Percentiles rank a stretch among this genome's conserved stretches.
These are phyloP conservation scores for Lichenostomus cassidix DNA, from an alignment of 2,113 vertebrate species.

Conservation along the genomic window DNA sequence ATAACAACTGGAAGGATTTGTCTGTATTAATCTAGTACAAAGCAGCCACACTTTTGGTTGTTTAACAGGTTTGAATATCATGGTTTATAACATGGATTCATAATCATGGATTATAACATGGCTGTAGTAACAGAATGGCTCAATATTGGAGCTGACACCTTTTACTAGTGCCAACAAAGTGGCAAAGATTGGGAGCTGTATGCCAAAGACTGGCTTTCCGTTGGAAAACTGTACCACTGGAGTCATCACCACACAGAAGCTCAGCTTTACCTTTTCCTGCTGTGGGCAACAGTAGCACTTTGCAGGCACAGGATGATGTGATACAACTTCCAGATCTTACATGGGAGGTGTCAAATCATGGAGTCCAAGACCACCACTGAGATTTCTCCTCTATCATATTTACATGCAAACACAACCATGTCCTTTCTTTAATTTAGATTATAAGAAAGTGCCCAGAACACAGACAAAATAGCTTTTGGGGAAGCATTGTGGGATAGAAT, in stretches of 20 bases:
- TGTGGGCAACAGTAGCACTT: neutral
- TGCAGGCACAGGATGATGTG: neutral
- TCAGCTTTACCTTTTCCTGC: neutral
- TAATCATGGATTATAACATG: too few relatives aligned
- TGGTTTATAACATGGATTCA: neutral
- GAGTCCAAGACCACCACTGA: neutral
- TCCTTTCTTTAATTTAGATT: neutral
- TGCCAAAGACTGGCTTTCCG: neutral
- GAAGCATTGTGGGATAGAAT: neutral
- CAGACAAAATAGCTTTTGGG: neutral
- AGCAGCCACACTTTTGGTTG: fast-evolving
- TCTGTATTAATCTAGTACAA: neutral
- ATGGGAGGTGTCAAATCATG: neutral
- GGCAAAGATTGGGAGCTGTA: neutral
- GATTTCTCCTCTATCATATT: neutral
- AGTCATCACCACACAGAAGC: neutral
- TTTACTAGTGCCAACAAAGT: neutral
- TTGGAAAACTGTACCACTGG: neutral
- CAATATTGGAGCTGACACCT: neutral
- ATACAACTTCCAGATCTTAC: neutral
- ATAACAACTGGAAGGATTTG: neutral
- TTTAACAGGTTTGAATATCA: neutral
- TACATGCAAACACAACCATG: neutral
- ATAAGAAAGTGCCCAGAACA: neutral
- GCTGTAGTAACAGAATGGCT: neutral